Evolutionary conservation across 2,888 invertebrate genomes (phyloP).

Genomic region (Hyles lineata): DNA sequence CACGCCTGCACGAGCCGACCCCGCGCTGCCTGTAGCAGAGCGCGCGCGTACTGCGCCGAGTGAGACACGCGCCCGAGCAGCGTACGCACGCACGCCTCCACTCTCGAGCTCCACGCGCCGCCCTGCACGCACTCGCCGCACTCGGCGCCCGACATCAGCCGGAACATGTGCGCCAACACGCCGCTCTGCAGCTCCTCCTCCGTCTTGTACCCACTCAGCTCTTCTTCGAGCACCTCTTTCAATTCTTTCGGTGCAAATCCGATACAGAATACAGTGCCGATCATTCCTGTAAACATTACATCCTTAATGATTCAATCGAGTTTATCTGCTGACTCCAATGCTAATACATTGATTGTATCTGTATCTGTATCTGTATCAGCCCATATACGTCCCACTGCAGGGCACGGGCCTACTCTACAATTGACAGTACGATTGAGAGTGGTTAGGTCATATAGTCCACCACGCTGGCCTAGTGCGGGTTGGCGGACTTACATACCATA

Average conservation of each 20-base stretch:
- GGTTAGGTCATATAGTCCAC: no score
- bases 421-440: no score
- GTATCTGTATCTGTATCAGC: no score
- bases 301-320: no score
- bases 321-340: background rate
- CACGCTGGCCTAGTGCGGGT: no score
- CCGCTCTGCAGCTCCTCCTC: constrained; percentile 48
- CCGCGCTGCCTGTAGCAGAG: constrained; percentile 53
- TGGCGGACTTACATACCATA: no score
- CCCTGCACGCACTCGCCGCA: constrained; percentile 26
- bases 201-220: constrained; percentile 39
- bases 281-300: constrained; percentile 45
- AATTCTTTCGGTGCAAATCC: constrained; percentile 54
- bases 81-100: constrained; percentile 44
- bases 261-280: constrained; percentile 55
- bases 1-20: constrained; percentile 46
- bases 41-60: constrained; percentile 57
- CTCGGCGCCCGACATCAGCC: constrained; percentile 39
- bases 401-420: no score
- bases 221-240: constrained; percentile 40
- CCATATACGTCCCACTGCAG: no score
- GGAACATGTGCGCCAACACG: constrained; percentile 46
- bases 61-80: constrained; percentile 50
- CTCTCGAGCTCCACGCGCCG: constrained; percentile 41
- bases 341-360: constrained; percentile 8